A percentile compares a stretch with the other conserved stretches of the same genome.
These are phyloP conservation scores for Manduca sexta DNA, from an alignment of 1,140 invertebrate species.

Conservation along the genomic window DNA sequence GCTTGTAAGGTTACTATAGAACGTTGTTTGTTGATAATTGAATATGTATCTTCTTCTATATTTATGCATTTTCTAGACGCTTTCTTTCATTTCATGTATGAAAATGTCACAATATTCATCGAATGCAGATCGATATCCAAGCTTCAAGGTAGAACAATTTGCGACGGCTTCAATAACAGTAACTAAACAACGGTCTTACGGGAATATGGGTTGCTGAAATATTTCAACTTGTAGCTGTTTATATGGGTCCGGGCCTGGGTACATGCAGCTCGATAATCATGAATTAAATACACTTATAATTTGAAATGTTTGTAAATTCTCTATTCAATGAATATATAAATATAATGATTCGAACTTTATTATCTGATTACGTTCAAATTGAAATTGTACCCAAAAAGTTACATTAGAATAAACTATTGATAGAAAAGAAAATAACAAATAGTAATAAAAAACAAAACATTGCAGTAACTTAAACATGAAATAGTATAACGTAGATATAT, in stretches of 20 bases:
- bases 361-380: too few species aligned
- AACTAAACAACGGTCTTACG: background rate
- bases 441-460: too few species aligned
- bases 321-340: too few species aligned
- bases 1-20: constrained; percentile 59
- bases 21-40: constrained; percentile 56
- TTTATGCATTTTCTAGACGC: constrained; percentile 59
- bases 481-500: background rate
- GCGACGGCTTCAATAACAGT: constrained; percentile 23
- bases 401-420: too few species aligned
- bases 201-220: background rate
- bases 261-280: too few species aligned
- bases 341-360: too few species aligned
- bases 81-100: constrained; percentile 48
- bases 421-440: too few species aligned
- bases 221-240: background rate
- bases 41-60: constrained; percentile 43
- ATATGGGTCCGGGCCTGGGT: too few species aligned
- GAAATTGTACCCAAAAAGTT: too few species aligned
- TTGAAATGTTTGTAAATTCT: too few species aligned
- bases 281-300: too few species aligned
- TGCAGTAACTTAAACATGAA: background rate
- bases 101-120: constrained; percentile 21
- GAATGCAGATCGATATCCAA: constrained; percentile 22
- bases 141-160: constrained; percentile 25